A percentile compares a stretch with the other conserved stretches of the same genome.
Conservation (phyloP, 2,113 vertebrate genomes). For the Desmodus rotundus region DNA sequence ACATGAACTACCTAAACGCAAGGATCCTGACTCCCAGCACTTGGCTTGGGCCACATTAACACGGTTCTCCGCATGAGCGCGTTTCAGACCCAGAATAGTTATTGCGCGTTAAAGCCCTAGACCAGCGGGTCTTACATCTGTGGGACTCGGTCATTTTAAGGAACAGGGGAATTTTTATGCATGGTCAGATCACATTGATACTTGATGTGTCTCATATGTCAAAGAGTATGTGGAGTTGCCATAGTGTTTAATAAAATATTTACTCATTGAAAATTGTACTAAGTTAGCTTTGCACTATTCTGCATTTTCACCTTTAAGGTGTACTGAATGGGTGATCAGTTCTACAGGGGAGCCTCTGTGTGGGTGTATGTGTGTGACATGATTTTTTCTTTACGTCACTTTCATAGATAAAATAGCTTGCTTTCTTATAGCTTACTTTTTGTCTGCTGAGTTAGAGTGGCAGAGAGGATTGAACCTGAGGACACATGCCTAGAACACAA, state of each 20-base stretch:
- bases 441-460: neutral
- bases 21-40: neutral
- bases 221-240: neutral
- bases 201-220: neutral
- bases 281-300: neutral
- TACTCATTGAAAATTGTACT: neutral
- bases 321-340: neutral
- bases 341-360: neutral
- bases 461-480: neutral
- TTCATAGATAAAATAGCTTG: slow-evolving; percentile 77
- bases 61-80: neutral
- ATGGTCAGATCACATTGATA: neutral
- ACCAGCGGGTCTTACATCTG: neutral
- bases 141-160: neutral
- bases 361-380: slow-evolving; percentile 46
- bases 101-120: neutral
- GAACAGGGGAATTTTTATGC: neutral
- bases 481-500: neutral
- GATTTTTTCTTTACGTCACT: slow-evolving; percentile 77
- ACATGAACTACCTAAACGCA: neutral
- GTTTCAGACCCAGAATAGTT: neutral
- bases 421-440: slow-evolving; percentile 68
- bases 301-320: neutral
- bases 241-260: neutral
- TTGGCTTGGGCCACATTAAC: neutral